Evolutionary conservation across 2,797 vertebrate species (phyloP), one percentile per base, ranked within the genome.

Genomic region (Gephyroberyx darwinii): DNA sequence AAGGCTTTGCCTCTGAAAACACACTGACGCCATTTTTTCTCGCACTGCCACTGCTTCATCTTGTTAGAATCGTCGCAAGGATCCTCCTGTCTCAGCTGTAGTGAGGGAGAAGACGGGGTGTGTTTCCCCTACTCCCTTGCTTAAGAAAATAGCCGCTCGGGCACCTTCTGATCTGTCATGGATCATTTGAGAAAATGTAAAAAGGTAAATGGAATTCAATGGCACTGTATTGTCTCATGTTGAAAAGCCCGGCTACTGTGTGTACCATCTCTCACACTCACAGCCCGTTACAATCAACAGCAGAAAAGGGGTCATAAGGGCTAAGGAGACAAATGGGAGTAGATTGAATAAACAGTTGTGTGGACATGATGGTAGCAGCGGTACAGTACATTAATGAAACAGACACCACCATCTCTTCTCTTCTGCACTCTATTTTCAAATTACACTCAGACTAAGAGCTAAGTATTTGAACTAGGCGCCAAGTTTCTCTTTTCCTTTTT

Each of bases 1-100:
- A 88, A 86, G 2, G 22, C 71, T 80, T 83, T 83, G 59, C 69
- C 65, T 75, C 45, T 65, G 69, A 68, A 78, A 39, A 68, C 45
- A 65, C 12, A 69, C 17, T 61, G 53, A 54, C 45, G 22, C 51
- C 9, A 9, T 54, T 59, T 59, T 56, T 43, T 56, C 52, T 67
- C 16, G 1, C 67, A 60, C 65, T 62, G 70, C 67, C 17, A 8
- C 69, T 47, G 59, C 60, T 9, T 82, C 59, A 39, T 30, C 59
- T 50, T 19, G 14, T 39, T 57, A 13, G 20, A 4, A 50, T 50
- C 1, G 6, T 62, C 54, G 8, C 7, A 43, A 76, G 20, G 35
- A 51, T 59, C 33, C 14, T 51, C 20, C 19, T 3, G 9, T 10
- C 19, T 66, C 47, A 31, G 65, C 75, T 69, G 62, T 16, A 72